Conservation (phyloP, 2,797 vertebrate species). For the Benthosema pterotum region DNA sequence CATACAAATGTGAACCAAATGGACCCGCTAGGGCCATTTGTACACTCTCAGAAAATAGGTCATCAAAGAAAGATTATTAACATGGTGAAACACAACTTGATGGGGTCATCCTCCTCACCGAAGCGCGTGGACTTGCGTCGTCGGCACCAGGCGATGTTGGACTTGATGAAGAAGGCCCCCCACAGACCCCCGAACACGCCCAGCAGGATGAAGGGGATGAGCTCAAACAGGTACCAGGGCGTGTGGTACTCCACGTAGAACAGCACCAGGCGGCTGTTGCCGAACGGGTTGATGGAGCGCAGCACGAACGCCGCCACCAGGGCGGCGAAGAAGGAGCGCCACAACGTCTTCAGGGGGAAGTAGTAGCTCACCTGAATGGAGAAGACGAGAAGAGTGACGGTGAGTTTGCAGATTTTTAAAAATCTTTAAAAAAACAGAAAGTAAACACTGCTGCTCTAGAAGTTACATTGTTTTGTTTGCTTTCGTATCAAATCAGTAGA, state of each 20-base stretch:
- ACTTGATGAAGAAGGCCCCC: slow-evolving; percentile 98
- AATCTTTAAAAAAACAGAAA: too few species aligned
- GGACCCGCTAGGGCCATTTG: too few species aligned
- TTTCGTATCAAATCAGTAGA: too few species aligned
- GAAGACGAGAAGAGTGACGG: too few species aligned
- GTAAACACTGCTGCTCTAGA: too few species aligned
- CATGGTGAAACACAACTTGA: too few species aligned
- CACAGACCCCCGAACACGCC: slow-evolving; percentile 98
- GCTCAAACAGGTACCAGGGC: slow-evolving; percentile 99
- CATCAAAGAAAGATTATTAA: too few species aligned
- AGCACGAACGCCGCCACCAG: slow-evolving; percentile 97
- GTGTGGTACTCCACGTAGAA: slow-evolving; percentile 99
- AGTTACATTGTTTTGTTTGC: too few species aligned
- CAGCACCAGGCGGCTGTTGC: slow-evolving; percentile 97
- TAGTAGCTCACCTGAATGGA: slow-evolving; percentile 98
- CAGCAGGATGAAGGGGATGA: slow-evolving; percentile 96
- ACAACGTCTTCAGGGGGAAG: slow-evolving; percentile 97
- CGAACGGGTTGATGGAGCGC: slow-evolving; percentile 98
- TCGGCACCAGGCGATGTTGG: slow-evolving; percentile 97
- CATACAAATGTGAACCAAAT: too few species aligned
- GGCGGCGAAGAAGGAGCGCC: slow-evolving; percentile 98
- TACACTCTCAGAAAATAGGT: too few species aligned
- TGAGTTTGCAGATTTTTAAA: not conserved
- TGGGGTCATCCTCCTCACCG: slow-evolving; percentile 84
- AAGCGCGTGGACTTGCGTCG: slow-evolving; percentile 95